Percentiles rank a stretch among this genome's conserved stretches.
These are phyloP conservation scores for Drosophila ogumai DNA, from an alignment of 1,140 invertebrate genomes.

Conservation along the genomic window DNA sequence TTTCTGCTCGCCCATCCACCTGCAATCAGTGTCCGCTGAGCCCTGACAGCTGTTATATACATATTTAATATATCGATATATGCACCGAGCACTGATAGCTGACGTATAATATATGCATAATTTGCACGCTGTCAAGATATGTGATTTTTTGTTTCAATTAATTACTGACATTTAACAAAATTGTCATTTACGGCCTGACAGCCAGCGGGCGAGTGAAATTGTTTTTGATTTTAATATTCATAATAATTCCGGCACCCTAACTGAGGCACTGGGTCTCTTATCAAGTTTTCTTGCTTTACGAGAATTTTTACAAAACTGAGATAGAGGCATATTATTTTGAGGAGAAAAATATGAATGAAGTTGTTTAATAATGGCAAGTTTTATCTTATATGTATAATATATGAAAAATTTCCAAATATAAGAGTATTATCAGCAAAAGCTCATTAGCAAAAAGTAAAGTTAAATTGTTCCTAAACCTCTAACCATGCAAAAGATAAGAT, in stretches of 20 bases:
- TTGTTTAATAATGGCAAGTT: background rate
- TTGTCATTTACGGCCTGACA: constrained; percentile 60
- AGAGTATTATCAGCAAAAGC: background rate
- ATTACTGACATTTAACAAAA: constrained; percentile 74
- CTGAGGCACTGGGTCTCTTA: constrained; percentile 2
- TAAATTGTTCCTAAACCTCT: background rate
- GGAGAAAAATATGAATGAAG: constrained; percentile 3
- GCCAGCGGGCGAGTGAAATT: constrained; percentile 43
- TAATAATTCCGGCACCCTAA: constrained; percentile 47
- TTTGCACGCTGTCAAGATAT: constrained; percentile 31
- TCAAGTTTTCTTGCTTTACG: background rate
- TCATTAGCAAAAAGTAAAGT: background rate
- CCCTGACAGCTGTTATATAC: constrained; percentile 21
- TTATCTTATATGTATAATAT: background rate
- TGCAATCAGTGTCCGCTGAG: constrained; percentile 41
- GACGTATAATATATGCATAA: constrained; percentile 25
- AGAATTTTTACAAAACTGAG: background rate
- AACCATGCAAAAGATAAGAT: background rate
- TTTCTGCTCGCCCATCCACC: constrained; percentile 45
- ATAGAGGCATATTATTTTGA: background rate
- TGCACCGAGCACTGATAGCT: constrained; percentile 9
- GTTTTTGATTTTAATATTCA: constrained; percentile 61
- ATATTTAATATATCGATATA: constrained; percentile 13
- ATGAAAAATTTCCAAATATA: too few species aligned
- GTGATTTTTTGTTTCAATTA: constrained; percentile 69